phyloP scores from a whole-genome alignment of 2,113 vertebrate species.

The Egretta garzetta region DNA sequence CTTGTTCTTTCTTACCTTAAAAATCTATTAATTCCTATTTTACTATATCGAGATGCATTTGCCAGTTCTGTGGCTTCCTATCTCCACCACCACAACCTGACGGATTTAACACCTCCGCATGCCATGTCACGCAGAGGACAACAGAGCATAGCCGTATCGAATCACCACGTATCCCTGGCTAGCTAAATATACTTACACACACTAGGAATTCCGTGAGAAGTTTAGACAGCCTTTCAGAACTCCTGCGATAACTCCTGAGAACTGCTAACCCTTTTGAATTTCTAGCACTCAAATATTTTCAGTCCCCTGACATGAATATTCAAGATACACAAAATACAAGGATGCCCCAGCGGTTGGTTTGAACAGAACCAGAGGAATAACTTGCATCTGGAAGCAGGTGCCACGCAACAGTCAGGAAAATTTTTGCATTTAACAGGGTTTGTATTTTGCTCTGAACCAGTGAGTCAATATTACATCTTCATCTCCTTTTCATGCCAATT shows the following conservation, averaged over 20 bases:
- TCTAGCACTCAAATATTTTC: not conserved
- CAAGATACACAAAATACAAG: not conserved
- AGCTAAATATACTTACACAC: not conserved
- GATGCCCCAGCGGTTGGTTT: not conserved
- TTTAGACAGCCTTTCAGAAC: not conserved
- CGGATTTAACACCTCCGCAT: not conserved
- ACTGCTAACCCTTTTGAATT: not conserved
- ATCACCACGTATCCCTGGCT: fast-evolving
- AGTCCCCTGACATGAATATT: not conserved
- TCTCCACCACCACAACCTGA: not conserved
- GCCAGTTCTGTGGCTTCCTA: not conserved
- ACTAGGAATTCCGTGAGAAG: not conserved
- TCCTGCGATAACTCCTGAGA: not conserved
- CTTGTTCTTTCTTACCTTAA: not conserved
- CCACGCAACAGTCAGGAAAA: not conserved
- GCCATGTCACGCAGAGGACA: not conserved
- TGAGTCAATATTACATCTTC: not conserved
- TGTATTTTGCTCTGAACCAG: not conserved
- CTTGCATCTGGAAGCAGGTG: not conserved
- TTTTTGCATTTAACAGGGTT: not conserved
- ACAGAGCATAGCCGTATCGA: not conserved
- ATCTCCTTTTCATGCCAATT: not conserved
- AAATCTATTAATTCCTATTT: not conserved
- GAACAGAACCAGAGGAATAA: not conserved
- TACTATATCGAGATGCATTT: not conserved